Percentiles rank a stretch among this genome's conserved stretches.
phyloP scores from a whole-genome alignment of 2,888 invertebrate species.

The Drosophila seclusa region DNA sequence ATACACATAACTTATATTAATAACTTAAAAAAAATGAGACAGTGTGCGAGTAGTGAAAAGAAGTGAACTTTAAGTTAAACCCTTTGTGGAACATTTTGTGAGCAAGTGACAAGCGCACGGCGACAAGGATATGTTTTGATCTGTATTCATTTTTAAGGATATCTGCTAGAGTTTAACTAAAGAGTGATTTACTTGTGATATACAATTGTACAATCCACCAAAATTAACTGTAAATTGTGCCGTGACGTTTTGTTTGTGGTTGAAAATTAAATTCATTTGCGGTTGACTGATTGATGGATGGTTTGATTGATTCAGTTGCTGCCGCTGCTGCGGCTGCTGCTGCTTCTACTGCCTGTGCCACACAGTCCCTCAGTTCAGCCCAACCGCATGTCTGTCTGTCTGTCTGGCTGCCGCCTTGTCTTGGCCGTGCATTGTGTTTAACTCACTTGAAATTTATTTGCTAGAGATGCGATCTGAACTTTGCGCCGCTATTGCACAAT shows the following conservation, averaged over 20 bases:
- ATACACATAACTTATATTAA: slow-evolving; percentile 7
- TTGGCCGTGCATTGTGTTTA: slow-evolving; percentile 71
- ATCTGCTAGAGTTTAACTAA: background rate
- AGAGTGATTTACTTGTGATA: background rate
- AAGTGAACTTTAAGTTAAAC: slow-evolving; percentile 40
- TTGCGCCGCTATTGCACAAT: slow-evolving; percentile 64
- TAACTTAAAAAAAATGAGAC: slow-evolving; percentile 5
- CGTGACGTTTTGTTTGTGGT: slow-evolving; percentile 50
- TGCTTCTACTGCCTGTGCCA: slow-evolving; percentile 3
- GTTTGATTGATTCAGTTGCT: slow-evolving; percentile 71
- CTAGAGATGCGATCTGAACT: slow-evolving; percentile 75
- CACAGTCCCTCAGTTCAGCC: slow-evolving; percentile 17
- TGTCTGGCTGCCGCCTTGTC: slow-evolving; percentile 33
- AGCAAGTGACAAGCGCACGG: slow-evolving; percentile 40
- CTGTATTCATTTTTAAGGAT: slow-evolving; percentile 21
- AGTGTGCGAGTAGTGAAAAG: slow-evolving; percentile 3
- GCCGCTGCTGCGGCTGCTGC: slow-evolving; percentile 9
- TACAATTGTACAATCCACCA: slow-evolving; percentile 6
- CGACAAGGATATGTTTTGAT: slow-evolving; percentile 33
- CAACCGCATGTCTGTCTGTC: slow-evolving; percentile 29
- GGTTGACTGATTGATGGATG: slow-evolving; percentile 75
- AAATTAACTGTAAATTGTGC: slow-evolving; percentile 62
- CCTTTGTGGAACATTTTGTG: slow-evolving; percentile 33
- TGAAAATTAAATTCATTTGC: slow-evolving; percentile 75
- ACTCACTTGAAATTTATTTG: slow-evolving; percentile 70